Conservation (phyloP, 2,888 invertebrate genomes). For the Phengaris alcon region DNA sequence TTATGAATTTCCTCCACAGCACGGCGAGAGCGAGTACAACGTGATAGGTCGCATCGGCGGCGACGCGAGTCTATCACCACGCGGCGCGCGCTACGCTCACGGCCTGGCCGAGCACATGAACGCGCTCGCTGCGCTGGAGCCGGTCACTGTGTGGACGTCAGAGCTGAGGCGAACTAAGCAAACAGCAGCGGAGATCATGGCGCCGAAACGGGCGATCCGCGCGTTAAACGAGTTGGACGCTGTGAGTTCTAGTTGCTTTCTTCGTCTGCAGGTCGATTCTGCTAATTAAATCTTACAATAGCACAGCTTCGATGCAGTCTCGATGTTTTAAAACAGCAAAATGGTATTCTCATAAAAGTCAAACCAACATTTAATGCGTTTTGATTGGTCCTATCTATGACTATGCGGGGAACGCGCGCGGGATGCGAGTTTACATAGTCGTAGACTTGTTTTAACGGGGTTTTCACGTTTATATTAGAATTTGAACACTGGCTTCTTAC, state of each 20-base stretch:
- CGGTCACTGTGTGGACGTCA: slow-evolving; percentile 93
- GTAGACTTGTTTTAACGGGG: no score
- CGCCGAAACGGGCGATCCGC: slow-evolving; percentile 89
- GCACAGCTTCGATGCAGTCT: not conserved
- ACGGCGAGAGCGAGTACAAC: slow-evolving; percentile 96
- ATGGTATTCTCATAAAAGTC: no score
- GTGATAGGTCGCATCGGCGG: slow-evolving; percentile 94
- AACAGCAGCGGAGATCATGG: slow-evolving; percentile 88
- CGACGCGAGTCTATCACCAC: slow-evolving; percentile 89
- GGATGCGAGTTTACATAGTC: no score
- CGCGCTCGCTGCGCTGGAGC: slow-evolving; percentile 80
- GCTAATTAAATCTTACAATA: no score
- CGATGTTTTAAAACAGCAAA: no score
- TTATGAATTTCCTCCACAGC: slow-evolving; percentile 74
- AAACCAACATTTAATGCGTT: no score
- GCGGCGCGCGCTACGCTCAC: slow-evolving; percentile 88
- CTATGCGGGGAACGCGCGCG: no score
- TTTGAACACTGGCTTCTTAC: no score
- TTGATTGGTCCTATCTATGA: no score
- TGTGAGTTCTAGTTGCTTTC: slow-evolving; percentile 71
- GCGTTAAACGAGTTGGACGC: slow-evolving; percentile 96
- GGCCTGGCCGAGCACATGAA: slow-evolving; percentile 86
- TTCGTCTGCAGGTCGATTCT: not conserved
- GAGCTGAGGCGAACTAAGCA: slow-evolving; percentile 93
- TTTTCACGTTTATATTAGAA: no score